Percentiles rank a stretch among this genome's conserved stretches.
These are phyloP conservation scores for Eutrigla gurnardus DNA, from an alignment of 2,797 vertebrate species.

Conservation along the genomic window DNA sequence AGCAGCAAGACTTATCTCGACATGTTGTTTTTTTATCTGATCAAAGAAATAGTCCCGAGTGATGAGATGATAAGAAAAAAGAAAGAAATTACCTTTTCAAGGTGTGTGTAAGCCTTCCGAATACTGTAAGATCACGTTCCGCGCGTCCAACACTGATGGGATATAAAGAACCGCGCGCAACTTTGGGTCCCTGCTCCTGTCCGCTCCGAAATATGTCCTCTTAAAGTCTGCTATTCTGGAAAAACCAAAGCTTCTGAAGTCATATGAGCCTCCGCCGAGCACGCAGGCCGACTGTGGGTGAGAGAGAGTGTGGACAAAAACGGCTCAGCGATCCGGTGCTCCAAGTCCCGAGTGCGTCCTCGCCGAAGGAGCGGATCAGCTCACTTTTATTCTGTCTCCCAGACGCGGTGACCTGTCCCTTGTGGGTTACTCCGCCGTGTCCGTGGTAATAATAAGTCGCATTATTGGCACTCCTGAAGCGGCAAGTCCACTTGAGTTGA, in stretches of 20 bases:
- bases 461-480: slow-evolving; percentile 58
- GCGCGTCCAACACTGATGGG: slow-evolving; percentile 25
- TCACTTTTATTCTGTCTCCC: slow-evolving; percentile 82
- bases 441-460: slow-evolving; percentile 80
- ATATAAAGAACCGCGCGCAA: slow-evolving; percentile 25
- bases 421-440: slow-evolving; percentile 78
- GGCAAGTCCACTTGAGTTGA: slow-evolving; percentile 59
- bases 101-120: background rate
- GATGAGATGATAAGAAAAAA: background rate
- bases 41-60: background rate
- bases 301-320: slow-evolving; percentile 68
- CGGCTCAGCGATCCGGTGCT: slow-evolving; percentile 63
- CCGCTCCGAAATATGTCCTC: slow-evolving; percentile 44
- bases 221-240: slow-evolving; percentile 47
- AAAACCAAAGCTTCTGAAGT: slow-evolving; percentile 53
- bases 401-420: slow-evolving; percentile 84
- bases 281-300: slow-evolving; percentile 61
- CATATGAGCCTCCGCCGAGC: slow-evolving; percentile 73
- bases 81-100: slow-evolving; percentile 44
- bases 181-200: slow-evolving; percentile 35
- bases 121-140: background rate
- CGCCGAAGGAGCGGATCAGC: slow-evolving; percentile 54
- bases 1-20: background rate
- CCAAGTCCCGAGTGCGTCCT: slow-evolving; percentile 69
- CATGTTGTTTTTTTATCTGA: too few relatives aligned